phyloP scores from a whole-genome alignment of 23 tunicate genomes.

The Ciona savignyi region DNA sequence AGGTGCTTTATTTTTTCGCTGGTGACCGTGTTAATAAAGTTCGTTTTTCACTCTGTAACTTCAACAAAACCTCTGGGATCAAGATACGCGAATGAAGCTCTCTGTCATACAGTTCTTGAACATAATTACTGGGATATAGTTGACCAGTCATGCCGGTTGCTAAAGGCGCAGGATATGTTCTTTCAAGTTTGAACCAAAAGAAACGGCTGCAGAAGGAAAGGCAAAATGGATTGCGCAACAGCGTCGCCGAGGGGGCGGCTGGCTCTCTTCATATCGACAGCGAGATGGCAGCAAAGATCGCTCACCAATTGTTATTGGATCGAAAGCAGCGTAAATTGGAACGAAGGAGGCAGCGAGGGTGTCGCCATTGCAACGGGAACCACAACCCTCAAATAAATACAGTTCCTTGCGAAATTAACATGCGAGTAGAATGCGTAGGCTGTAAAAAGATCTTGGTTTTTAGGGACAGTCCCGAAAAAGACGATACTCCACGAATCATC shows the following conservation, averaged over 20 bases:
- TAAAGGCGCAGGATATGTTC: not conserved
- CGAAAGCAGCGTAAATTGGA: not conserved
- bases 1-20: too few species aligned
- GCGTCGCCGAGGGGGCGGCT: not conserved
- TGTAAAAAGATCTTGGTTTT: not conserved
- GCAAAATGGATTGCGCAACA: not conserved
- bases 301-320: not conserved
- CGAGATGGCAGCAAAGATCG: slow-evolving; percentile 2
- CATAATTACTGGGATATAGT: too few species aligned
- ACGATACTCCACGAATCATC: not conserved
- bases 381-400: not conserved
- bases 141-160: not conserved
- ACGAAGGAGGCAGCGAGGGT: not conserved
- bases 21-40: too few species aligned
- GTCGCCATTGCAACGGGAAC: not conserved
- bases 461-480: not conserved
- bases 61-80: too few species aligned
- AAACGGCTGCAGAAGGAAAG: not conserved
- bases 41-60: too few species aligned
- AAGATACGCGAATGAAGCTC: too few species aligned
- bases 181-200: not conserved
- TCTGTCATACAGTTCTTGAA: too few species aligned
- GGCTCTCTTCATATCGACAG: not conserved
- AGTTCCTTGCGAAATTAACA: not conserved
- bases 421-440: not conserved